Base-by-base conservation (phyloP, 2,113 vertebrate species). In the Lanius ludovicianus region DNA sequence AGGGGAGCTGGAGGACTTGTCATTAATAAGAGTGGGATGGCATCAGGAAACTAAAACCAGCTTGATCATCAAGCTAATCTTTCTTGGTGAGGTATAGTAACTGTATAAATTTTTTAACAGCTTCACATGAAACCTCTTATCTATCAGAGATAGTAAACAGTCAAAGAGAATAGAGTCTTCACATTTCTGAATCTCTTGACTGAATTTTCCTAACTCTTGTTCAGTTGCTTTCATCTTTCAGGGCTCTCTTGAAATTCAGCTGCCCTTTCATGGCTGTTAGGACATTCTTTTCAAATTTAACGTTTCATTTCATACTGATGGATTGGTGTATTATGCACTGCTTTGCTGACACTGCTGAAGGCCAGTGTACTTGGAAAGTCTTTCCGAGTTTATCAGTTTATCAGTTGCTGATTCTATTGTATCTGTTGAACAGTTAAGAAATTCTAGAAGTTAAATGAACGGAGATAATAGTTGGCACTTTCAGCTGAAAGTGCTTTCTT, bases 161-260 rank as follows among this genome's bases (percentile, higher is more conserved):
- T 11, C 35, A 55, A 86, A 76, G 27, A 59, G 14, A 91, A 74
- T 6, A 73, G 14, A 56, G 37, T 52, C 50, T 78, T 33, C 39
- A 68, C 13, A 30, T 33, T 84, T 52, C 31, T 0, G 0, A 50
- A 59, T 63, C 22, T 53, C 30, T 71, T 39, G 10, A 39, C 17
- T 71, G 18, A 11, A 13, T 79, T 90, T 88, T 46, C 30, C 53
- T 85, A 56, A 25, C n/a, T 53, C 35, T 87, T 1, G 1, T 70
- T 85, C 44, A 49, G 14, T 24, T 4, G 6, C 35, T 84, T 90
- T 67, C 3, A 1, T 62, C 44, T 75, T 87, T 87, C 56, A 42
- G 21, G 16, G 10, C 13, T 52, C 60, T 57, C 23, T 33, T 87
- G 47, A 76, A 76, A 76, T 55, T 37, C n/a, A 90, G 39, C 44